These are phyloP conservation scores for Ornithoptera priamus DNA, from an alignment of 2,888 invertebrate genomes.

Conservation along the genomic window DNA sequence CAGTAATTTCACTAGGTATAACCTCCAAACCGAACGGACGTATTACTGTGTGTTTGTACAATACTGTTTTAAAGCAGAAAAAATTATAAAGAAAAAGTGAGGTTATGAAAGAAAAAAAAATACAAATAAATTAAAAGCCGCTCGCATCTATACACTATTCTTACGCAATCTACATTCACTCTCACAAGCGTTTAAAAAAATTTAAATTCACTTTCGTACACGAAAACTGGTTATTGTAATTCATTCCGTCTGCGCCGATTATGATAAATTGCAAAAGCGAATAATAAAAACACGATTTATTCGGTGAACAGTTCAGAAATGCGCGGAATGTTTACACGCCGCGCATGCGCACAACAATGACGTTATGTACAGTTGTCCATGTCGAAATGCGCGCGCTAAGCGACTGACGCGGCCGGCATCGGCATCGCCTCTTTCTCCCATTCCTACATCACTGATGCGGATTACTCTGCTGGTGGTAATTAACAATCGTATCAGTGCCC, in stretches of 20 bases:
- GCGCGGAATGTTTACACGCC: constrained; percentile 44
- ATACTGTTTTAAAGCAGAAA: not conserved
- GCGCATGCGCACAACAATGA: constrained; percentile 48
- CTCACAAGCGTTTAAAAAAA: constrained; percentile 60
- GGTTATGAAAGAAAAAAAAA: constrained; percentile 1
- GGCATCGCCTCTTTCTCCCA: constrained; percentile 75
- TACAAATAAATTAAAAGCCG: constrained; percentile 42
- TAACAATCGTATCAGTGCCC: constrained; percentile 42
- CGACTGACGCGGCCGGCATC: constrained; percentile 68
- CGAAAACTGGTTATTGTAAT: constrained; percentile 57
- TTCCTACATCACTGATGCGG: constrained; percentile 70
- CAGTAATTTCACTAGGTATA: no score
- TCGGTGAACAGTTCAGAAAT: constrained; percentile 40
- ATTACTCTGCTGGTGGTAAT: constrained; percentile 60
- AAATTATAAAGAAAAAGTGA: not conserved
- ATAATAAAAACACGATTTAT: constrained; percentile 46
- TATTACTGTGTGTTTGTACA: no score
- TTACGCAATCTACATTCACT: constrained; percentile 75
- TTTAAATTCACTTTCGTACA: constrained; percentile 74
- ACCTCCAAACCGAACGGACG: no score
- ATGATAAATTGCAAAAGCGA: constrained; percentile 26
- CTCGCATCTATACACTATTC: constrained; percentile 47
- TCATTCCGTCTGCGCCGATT: constrained; percentile 41
- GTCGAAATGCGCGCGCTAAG: constrained; percentile 74
- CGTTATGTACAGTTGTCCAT: constrained; percentile 76